Percentiles rank a stretch among this genome's conserved stretches.
phyloP scores from a whole-genome alignment of 2,797 vertebrate genomes.

The Anomalospiza imberbis region DNA sequence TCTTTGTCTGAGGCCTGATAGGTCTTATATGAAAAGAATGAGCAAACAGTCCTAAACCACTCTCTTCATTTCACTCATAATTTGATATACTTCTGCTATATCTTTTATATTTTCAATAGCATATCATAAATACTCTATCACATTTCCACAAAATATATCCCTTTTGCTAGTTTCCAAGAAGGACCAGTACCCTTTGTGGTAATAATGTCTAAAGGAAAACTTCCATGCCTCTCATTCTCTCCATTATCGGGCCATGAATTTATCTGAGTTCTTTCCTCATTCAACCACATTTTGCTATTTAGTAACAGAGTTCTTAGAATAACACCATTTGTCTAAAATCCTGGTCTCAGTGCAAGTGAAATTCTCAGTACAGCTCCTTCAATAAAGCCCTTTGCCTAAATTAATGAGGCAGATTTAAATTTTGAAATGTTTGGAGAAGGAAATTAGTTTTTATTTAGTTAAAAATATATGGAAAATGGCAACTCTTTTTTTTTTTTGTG shows the following conservation, averaged over 20 bases:
- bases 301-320: background rate
- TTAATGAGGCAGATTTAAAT: background rate
- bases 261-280: background rate
- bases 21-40: background rate
- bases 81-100: background rate
- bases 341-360: background rate
- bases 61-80: background rate
- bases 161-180: background rate
- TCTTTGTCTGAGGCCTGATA: background rate
- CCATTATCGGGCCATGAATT: background rate
- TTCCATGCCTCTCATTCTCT: background rate
- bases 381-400: background rate
- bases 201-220: background rate
- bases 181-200: rapidly evolving
- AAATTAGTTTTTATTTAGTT: background rate
- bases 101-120: background rate
- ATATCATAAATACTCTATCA: background rate
- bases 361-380: background rate
- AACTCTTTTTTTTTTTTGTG: background rate
- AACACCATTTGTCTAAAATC: background rate
- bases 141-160: background rate
- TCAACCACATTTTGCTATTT: background rate
- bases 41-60: background rate
- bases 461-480: background rate
- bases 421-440: background rate